Conservation (phyloP, 2,113 vertebrate genomes). For the Etheostoma cragini region DNA sequence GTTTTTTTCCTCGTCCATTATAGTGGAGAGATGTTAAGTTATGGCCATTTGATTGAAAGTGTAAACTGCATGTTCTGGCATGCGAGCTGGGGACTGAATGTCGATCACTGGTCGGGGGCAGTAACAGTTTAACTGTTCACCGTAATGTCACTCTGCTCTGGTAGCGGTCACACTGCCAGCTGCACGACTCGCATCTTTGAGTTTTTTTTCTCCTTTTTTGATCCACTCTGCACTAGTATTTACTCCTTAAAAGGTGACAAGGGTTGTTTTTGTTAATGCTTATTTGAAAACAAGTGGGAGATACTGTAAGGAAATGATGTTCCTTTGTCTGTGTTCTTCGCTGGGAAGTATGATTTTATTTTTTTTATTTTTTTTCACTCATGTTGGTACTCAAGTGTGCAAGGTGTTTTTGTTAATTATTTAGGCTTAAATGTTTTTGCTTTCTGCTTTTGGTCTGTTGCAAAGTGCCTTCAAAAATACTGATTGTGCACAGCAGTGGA, state of each 20-base stretch:
- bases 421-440: conserved; percentile 62
- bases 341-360: conserved; percentile 43
- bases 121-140: conserved; percentile 52
- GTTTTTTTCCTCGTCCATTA: conserved; percentile 46
- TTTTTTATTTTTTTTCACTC: no score
- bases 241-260: conserved; percentile 52
- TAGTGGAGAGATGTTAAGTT: conserved; percentile 68
- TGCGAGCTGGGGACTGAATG: conserved; percentile 65
- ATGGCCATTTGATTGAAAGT: conserved; percentile 65
- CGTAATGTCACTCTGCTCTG: conserved; percentile 62
- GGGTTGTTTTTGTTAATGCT: conserved; percentile 36
- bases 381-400: conserved; percentile 68
- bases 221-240: conserved; percentile 76
- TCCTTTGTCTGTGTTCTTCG: conserved; percentile 40
- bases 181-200: conserved; percentile 55
- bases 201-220: conserved; percentile 41
- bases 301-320: conserved; percentile 44
- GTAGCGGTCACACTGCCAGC: conserved; percentile 56
- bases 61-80: conserved; percentile 56
- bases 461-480: conserved; percentile 89
- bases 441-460: conserved; percentile 84
- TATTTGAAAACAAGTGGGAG: conserved; percentile 54
- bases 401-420: conserved; percentile 43
- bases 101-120: conserved; percentile 78
- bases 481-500: conserved; percentile 86